A percentile compares a stretch with the other conserved stretches of the same genome.
Conservation (phyloP, 1,140 invertebrate genomes). For the Procambarus virginalis region DNA sequence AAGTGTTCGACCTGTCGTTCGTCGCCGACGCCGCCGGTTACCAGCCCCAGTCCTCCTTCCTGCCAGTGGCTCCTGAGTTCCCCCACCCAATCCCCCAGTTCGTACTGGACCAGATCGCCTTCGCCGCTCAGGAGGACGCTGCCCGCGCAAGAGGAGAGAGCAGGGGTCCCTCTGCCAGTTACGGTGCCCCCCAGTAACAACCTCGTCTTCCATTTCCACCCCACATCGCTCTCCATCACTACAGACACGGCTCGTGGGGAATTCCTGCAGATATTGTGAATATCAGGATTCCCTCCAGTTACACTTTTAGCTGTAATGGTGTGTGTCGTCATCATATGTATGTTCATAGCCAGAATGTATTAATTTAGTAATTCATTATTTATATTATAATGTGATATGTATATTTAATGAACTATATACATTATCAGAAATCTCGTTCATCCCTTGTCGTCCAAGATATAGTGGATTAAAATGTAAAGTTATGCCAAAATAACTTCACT, state of each 20-base stretch:
- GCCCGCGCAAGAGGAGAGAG: neutral
- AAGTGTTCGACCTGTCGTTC: conserved; percentile 11
- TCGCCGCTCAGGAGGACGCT: neutral
- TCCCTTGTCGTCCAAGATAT: no score
- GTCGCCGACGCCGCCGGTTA: neutral
- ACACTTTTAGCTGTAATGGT: no score
- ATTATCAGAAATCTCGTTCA: no score
- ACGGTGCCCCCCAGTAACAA: neutral
- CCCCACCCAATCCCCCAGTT: conserved; percentile 13
- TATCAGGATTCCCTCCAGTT: neutral
- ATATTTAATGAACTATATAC: no score
- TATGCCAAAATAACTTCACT: no score
- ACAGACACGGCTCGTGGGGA: neutral
- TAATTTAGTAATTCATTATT: no score
- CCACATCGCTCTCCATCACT: no score
- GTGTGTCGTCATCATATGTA: no score
- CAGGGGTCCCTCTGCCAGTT: neutral
- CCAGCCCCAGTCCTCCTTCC: neutral
- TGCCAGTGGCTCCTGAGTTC: neutral
- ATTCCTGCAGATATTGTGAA: neutral
- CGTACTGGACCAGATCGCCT: conserved; percentile 12
- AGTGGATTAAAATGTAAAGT: no score
- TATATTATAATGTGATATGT: no score
- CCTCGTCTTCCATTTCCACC: neutral
- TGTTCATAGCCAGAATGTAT: no score